These are phyloP conservation scores for Ptychadena robeensis DNA, from an alignment of 2,797 vertebrate genomes.

Conservation along the genomic window DNA sequence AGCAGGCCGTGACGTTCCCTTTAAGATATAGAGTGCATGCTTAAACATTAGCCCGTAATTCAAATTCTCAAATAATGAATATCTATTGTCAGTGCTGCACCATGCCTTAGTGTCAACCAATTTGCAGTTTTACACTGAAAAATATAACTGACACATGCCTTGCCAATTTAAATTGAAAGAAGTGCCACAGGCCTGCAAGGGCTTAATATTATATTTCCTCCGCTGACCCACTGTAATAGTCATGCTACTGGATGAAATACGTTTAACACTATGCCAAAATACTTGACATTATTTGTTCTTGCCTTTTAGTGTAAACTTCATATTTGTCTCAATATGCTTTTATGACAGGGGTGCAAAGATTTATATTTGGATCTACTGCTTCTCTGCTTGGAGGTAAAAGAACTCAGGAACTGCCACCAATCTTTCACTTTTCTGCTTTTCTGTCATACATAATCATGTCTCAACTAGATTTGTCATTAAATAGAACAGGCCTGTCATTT, in stretches of 20 bases:
- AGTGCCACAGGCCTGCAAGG: conserved; percentile 13
- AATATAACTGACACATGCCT: conserved; percentile 55
- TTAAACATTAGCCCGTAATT: conserved; percentile 5
- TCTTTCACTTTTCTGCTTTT: conserved; percentile 47
- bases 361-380: conserved; percentile 51
- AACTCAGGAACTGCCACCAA: conserved; percentile 48
- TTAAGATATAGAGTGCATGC: not conserved
- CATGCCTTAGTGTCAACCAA: conserved; percentile 37
- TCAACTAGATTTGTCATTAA: conserved; percentile 57
- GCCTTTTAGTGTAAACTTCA: conserved; percentile 16
- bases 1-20: not conserved
- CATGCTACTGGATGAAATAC: conserved; percentile 8
- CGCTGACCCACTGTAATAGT: conserved; percentile 14
- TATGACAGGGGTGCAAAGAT: conserved; percentile 47
- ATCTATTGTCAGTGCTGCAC: conserved; percentile 28
- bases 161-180: conserved; percentile 45
- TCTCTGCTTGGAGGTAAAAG: conserved; percentile 46
- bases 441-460: conserved; percentile 58
- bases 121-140: conserved; percentile 47
- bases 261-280: conserved; percentile 22
- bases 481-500: conserved; percentile 59
- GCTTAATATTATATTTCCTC: conserved; percentile 13
- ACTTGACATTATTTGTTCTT: not conserved
- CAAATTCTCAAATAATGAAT: conserved; percentile 40
- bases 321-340: conserved; percentile 49